Evolutionary conservation across 2,113 vertebrate genomes (phyloP), one percentile per base, ranked within the genome.

Genomic region (Mobula hypostoma): DNA sequence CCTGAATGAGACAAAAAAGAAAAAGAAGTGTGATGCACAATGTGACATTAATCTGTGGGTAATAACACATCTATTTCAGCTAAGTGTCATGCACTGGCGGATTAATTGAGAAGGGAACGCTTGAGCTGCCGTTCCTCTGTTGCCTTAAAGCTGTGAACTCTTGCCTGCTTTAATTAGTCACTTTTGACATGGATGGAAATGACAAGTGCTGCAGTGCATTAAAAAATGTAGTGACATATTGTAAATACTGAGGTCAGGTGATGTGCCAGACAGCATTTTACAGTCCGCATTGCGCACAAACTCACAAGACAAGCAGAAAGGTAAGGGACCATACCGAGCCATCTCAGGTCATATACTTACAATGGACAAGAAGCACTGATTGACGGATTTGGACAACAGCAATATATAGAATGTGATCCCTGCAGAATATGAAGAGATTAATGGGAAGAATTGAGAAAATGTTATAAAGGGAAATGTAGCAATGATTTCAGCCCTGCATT

Each of bases 61-160:
- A 94, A 68, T 79, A 94, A 74, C 94, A 94, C 94, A 94, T 94
- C 94, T 94, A 78, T 94, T 94, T 94, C 88, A 94, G 74, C 94
- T 91, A 78, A 77, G 94, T 94, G 94, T 94, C 94, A 94, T 63
- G 56, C 85, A 68, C 85, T 78, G 40, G 58, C 90, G 76, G 94
- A 94, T 94, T 93, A 78, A 94, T 94, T 94, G 87, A 92, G 94
- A 93, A 61, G 40, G 94, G 94, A 94, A 94, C 77, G 78, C 88
- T 94, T 85, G 82, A 92, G 87, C 12, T 94, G 48, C 29, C 77
- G 88, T 82, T 94, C 88, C 92, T 74, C 74, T 77, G 77, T 72
- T 91, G 80, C 58, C 94, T 76, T 91, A 74, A 94, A 94, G 87
- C 94, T 93, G 88, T 58, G n/a, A 92, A 92, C 74, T 48, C 87